Percentiles rank a stretch among this genome's conserved stretches.
These are phyloP conservation scores for Caiman crocodilus DNA, from an alignment of 2,797 vertebrate genomes.

Conservation along the genomic window DNA sequence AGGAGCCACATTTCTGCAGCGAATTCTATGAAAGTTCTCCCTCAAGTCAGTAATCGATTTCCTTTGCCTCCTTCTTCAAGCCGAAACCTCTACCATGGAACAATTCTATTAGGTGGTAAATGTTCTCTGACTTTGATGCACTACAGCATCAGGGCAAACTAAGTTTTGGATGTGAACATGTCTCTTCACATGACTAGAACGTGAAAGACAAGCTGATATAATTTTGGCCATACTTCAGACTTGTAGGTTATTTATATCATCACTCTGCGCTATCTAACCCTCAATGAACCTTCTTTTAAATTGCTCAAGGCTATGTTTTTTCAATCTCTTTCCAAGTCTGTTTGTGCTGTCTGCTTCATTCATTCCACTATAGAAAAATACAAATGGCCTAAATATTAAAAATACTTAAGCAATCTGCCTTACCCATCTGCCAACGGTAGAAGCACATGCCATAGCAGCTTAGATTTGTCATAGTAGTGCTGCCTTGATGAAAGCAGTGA, in stretches of 20 bases:
- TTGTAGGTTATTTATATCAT: conserved; percentile 15
- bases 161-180: neutral
- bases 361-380: neutral
- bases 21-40: neutral
- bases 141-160: neutral
- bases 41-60: neutral
- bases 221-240: conserved; percentile 22
- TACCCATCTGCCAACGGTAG: rapidly evolving
- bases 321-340: conserved; percentile 28
- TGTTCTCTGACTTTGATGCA: neutral
- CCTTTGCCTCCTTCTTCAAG: rapidly evolving
- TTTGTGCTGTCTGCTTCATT: conserved; percentile 5
- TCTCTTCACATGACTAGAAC: neutral
- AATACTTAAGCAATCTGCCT: conserved; percentile 4
- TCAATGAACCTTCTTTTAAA: neutral
- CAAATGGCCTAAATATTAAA: neutral
- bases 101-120: neutral
- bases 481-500: neutral
- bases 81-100: neutral
- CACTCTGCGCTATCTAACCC: neutral
- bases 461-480: neutral
- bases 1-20: neutral
- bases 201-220: neutral
- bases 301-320: conserved; percentile 39
- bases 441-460: neutral